phyloP scores from a whole-genome alignment of 2,797 vertebrate species.

The Enteromius afrohamiltoni region DNA sequence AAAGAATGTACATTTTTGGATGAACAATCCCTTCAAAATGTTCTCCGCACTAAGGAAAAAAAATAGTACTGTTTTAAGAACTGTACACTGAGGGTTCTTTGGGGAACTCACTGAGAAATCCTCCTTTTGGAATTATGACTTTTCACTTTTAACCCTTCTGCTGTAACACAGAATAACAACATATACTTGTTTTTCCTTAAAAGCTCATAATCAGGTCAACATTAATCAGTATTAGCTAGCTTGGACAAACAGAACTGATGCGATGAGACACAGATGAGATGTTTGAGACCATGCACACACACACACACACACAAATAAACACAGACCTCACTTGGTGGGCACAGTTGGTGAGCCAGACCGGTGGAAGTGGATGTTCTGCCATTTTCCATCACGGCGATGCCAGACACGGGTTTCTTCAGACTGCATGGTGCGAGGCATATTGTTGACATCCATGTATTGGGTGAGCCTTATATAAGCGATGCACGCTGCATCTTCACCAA shows the following conservation, averaged over 20 bases:
- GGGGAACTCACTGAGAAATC: neutral
- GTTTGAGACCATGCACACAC: neutral
- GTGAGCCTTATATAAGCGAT: conserved; percentile 96
- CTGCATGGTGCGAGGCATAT: conserved; percentile 95
- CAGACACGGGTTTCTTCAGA: conserved; percentile 96
- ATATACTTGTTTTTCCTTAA: neutral
- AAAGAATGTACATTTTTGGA: neutral
- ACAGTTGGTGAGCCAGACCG: conserved; percentile 94
- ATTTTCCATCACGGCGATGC: conserved; percentile 96
- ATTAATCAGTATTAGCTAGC: neutral
- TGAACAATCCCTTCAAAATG: neutral
- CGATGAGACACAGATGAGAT: neutral
- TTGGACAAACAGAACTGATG: neutral
- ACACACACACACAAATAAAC: neutral
- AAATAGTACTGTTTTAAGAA: neutral
- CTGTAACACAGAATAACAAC: neutral
- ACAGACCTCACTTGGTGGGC: conserved; percentile 86
- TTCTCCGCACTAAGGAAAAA: neutral
- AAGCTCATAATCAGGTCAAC: neutral
- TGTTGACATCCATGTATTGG: conserved; percentile 88
- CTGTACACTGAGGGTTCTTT: neutral
- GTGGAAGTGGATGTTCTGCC: conserved; percentile 98
- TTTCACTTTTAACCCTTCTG: neutral
- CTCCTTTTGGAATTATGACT: neutral
- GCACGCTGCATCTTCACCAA: conserved; percentile 95